A percentile compares a stretch with the other conserved stretches of the same genome.
phyloP scores from a whole-genome alignment of 2,797 vertebrate genomes.

The Oreochromis grahami region DNA sequence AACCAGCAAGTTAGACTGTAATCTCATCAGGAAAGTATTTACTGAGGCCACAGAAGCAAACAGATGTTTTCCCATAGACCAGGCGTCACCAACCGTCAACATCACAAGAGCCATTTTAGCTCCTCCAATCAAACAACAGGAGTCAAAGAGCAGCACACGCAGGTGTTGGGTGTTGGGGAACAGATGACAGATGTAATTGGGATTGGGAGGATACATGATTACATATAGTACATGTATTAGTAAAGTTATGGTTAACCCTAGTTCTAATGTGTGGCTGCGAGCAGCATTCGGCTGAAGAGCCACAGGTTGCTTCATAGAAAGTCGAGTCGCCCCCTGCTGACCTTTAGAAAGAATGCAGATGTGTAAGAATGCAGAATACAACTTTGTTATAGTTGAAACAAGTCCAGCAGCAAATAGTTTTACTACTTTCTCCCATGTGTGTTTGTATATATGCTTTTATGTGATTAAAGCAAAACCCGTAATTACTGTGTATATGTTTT shows the following conservation, averaged over 20 bases:
- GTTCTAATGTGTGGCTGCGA: background rate
- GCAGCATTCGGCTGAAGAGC: background rate
- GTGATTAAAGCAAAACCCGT: background rate
- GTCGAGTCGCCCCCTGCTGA: background rate
- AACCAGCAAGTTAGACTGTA: background rate
- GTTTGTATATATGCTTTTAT: background rate
- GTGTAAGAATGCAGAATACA: background rate
- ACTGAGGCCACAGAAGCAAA: background rate
- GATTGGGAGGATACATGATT: background rate
- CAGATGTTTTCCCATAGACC: background rate
- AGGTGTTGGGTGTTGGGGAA: background rate
- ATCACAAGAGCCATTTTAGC: background rate
- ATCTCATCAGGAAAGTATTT: background rate
- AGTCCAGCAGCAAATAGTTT: background rate
- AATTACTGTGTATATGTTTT: accelerated
- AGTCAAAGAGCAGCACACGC: background rate
- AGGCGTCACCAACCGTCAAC: background rate
- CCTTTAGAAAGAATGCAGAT: background rate
- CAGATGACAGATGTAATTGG: background rate
- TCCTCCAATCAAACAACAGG: background rate
- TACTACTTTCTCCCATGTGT: background rate
- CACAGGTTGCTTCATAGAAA: background rate
- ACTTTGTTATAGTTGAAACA: background rate
- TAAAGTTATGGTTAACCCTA: background rate
- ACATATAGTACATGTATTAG: accelerated